phyloP scores from a whole-genome alignment of 2,113 vertebrate species.

The Leucoraja erinaceus region DNA sequence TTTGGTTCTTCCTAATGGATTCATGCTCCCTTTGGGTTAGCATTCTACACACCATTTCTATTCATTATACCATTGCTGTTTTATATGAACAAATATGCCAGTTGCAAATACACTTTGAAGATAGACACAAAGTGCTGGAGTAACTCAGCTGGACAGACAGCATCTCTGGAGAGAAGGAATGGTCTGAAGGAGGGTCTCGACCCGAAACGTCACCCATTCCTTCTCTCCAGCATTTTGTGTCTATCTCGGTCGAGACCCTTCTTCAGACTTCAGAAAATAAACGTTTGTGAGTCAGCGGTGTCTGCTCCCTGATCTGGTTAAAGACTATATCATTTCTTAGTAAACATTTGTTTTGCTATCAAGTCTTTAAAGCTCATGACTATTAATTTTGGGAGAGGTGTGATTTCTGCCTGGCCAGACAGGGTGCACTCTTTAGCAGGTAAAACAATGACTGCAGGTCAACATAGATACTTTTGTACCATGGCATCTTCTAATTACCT shows the following conservation, averaged over 20 bases:
- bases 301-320: neutral
- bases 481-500: neutral
- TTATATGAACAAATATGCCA: neutral
- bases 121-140: no score
- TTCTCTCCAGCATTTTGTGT: no score
- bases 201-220: no score
- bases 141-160: no score
- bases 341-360: neutral
- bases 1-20: neutral
- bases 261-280: neutral
- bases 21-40: neutral
- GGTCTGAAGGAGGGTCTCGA: no score
- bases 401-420: neutral
- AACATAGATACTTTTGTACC: neutral
- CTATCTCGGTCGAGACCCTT: no score
- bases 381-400: neutral
- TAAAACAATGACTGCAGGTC: neutral
- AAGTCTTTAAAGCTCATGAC: neutral
- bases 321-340: neutral
- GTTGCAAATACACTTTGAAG: no score
- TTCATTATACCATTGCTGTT: neutral
- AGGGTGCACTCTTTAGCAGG: neutral
- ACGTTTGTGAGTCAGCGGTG: neutral
- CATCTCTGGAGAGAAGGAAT: no score
- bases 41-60: neutral